Evolutionary conservation across 2,113 vertebrate genomes (phyloP).

Genomic region (Chaetura pelagica): DNA sequence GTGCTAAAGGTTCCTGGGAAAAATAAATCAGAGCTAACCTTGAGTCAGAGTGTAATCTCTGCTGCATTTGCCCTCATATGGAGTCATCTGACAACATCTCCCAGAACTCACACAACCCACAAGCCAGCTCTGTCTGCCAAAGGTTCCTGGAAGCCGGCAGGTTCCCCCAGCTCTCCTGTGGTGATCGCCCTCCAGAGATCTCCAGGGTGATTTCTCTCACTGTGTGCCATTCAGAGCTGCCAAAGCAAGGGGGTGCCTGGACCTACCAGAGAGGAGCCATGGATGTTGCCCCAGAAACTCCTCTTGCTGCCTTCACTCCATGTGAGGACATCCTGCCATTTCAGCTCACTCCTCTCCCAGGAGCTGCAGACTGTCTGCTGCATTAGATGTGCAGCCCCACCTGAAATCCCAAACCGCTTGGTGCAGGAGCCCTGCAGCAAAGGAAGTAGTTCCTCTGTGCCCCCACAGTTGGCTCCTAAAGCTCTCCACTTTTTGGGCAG

Average conservation of each 20-base stretch:
- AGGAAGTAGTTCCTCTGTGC: background rate
- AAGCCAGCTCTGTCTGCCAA: background rate
- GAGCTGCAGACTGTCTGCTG: background rate
- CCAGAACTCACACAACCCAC: background rate
- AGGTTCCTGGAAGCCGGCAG: background rate
- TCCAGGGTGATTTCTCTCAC: background rate
- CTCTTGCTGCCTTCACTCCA: fast-evolving
- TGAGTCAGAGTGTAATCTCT: background rate
- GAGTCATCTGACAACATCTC: background rate
- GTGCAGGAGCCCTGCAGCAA: background rate
- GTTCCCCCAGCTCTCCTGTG: background rate
- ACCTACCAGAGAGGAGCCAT: background rate
- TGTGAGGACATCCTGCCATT: background rate
- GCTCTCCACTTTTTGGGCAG: too few relatives aligned
- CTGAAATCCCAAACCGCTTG: fast-evolving
- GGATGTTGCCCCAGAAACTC: background rate
- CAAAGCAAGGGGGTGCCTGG: background rate
- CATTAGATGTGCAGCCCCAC: fast-evolving
- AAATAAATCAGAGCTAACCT: conserved; percentile 54
- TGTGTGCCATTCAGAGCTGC: fast-evolving
- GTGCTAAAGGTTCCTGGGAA: conserved; percentile 28
- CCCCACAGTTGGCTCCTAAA: fast-evolving
- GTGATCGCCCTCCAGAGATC: too few relatives aligned
- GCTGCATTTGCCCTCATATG: background rate
- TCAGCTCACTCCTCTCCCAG: fast-evolving